Conservation (phyloP, 1,140 invertebrate species). For the Solen grandis region DNA sequence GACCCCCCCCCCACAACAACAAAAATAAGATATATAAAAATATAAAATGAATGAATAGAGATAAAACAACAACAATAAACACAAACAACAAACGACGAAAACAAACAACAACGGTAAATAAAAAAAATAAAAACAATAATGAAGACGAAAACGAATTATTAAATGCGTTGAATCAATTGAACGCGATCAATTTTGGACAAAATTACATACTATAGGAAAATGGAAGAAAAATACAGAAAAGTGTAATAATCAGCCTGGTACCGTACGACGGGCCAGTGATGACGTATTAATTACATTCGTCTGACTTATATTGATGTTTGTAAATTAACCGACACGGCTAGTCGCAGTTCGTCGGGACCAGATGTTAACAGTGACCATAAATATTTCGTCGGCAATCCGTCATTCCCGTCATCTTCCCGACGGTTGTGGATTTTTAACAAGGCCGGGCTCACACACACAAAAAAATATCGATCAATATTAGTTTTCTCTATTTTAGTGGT, state of each 20-base stretch:
- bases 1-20: too few relatives aligned
- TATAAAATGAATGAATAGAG: neutral
- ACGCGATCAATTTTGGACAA: neutral
- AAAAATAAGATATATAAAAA: neutral
- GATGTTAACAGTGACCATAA: too few relatives aligned
- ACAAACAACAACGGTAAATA: conserved; percentile 13
- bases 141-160: neutral
- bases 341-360: too few relatives aligned
- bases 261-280: neutral
- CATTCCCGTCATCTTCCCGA: too few relatives aligned
- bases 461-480: too few relatives aligned
- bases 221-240: neutral
- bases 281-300: neutral
- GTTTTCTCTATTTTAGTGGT: too few relatives aligned
- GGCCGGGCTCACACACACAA: too few relatives aligned
- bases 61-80: neutral
- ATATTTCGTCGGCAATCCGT: too few relatives aligned
- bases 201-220: neutral
- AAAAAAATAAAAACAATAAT: conserved; percentile 17
- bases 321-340: neutral
- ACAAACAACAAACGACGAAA: neutral
- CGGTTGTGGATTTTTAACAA: too few relatives aligned
- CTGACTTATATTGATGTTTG: neutral
- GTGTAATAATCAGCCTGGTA: conserved; percentile 12
- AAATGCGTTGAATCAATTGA: neutral